phyloP scores from a whole-genome alignment of 2,113 vertebrate genomes.

The Syngnathoides biaculeatus region DNA sequence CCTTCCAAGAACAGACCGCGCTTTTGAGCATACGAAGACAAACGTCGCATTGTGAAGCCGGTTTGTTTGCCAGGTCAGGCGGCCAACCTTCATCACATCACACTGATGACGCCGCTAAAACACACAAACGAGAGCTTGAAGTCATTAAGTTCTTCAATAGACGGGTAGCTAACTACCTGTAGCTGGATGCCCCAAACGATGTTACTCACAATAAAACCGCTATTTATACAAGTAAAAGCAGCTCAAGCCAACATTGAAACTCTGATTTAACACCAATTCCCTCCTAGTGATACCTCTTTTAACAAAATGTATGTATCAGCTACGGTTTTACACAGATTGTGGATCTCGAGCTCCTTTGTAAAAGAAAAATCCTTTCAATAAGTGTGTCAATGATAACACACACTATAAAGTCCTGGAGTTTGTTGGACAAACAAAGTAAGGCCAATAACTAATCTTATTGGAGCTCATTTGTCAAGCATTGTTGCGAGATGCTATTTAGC shows the following conservation, averaged over 20 bases:
- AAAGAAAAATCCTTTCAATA: too few relatives aligned
- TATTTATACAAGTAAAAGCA: not conserved
- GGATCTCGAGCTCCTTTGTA: too few relatives aligned
- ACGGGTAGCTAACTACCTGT: too few relatives aligned
- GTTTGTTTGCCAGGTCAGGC: slow-evolving; percentile 32
- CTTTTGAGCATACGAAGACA: slow-evolving; percentile 43
- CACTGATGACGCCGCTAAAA: slow-evolving; percentile 31
- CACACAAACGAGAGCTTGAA: slow-evolving; percentile 9
- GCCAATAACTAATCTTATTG: too few relatives aligned
- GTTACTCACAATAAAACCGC: not conserved
- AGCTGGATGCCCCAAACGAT: not conserved
- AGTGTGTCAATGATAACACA: too few relatives aligned
- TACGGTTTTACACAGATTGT: too few relatives aligned
- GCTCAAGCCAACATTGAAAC: not conserved
- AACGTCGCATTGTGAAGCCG: slow-evolving; percentile 35
- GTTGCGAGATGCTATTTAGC: not conserved
- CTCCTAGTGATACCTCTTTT: not conserved
- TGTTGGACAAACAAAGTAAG: too few relatives aligned
- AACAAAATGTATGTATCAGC: not conserved
- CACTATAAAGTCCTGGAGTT: too few relatives aligned
- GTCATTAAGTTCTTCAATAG: slow-evolving; percentile 16
- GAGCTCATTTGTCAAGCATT: not conserved
- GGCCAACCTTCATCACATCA: slow-evolving; percentile 42
- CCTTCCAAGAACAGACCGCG: slow-evolving; percentile 24
- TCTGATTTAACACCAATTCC: not conserved